These are phyloP conservation scores for Ptychodera flava DNA, from an alignment of 35 echinoderm and acorn worm species.

Conservation along the genomic window DNA sequence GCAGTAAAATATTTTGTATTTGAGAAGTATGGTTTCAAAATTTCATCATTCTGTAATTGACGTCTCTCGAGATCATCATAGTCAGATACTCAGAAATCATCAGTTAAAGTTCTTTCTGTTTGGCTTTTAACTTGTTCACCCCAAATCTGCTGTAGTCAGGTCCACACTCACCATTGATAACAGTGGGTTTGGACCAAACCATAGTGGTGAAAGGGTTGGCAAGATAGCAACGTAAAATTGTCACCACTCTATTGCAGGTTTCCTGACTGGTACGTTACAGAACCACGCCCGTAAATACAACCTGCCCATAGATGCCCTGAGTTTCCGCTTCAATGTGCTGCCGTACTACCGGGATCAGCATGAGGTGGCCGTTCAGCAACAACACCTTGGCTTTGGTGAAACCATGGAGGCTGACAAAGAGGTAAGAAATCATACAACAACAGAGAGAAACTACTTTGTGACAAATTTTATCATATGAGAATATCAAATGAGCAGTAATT, in stretches of 20 bases:
- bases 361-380: conserved; percentile 65
- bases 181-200: background rate
- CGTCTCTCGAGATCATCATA: too few relatives aligned
- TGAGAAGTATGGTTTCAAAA: too few relatives aligned
- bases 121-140: too few relatives aligned
- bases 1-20: too few relatives aligned
- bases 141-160: too few relatives aligned
- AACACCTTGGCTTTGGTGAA: conserved; percentile 81
- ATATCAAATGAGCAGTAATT: too few relatives aligned
- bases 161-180: background rate
- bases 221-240: background rate
- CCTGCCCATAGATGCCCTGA: conserved; percentile 93
- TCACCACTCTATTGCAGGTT: conserved; percentile 34
- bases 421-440: conserved; percentile 57
- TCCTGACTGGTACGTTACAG: conserved; percentile 92
- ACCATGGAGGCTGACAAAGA: conserved; percentile 83
- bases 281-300: conserved; percentile 95
- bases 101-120: too few relatives aligned
- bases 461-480: too few relatives aligned
- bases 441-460: too few relatives aligned
- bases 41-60: too few relatives aligned
- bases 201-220: background rate
- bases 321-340: conserved; percentile 72
- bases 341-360: conserved; percentile 82
- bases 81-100: too few relatives aligned